Evolutionary conservation across 1,140 invertebrate species (phyloP).

Genomic region (Neoseiulus cucumeris): DNA sequence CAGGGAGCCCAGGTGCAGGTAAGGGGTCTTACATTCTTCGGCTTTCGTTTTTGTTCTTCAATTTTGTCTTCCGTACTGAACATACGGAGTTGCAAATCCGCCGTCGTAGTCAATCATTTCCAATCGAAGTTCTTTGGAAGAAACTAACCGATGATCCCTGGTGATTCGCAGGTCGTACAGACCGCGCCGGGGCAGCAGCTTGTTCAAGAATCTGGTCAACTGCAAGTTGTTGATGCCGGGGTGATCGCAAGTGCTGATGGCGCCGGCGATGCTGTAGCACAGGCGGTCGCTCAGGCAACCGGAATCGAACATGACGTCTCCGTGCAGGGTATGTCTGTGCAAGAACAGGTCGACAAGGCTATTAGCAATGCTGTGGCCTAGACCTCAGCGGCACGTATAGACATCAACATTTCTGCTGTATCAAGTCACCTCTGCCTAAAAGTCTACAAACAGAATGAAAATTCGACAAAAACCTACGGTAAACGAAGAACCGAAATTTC

Average conservation of each 20-base stretch:
- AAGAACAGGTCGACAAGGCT: constrained; percentile 9
- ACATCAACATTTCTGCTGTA: no score
- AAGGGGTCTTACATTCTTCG: background rate
- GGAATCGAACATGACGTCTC: constrained; percentile 8
- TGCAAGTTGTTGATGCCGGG: constrained; percentile 2
- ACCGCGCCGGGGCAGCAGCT: constrained; percentile 4
- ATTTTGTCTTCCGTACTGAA: background rate
- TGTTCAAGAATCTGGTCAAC: constrained; percentile 4
- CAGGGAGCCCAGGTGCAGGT: constrained; percentile 8
- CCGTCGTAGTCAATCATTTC: background rate
- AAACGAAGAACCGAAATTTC: no score
- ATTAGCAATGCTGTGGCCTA: constrained; percentile 8
- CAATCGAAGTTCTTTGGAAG: background rate
- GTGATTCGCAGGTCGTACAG: background rate
- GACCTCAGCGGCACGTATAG: no score
- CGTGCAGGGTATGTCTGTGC: constrained; percentile 10
- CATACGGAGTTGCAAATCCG: background rate
- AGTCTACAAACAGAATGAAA: no score
- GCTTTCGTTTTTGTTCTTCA: background rate
- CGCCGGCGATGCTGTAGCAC: constrained; percentile 1
- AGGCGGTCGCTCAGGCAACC: constrained; percentile 6
- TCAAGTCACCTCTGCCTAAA: no score
- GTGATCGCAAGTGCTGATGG: background rate
- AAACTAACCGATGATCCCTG: background rate
- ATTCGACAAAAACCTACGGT: no score